Base-by-base conservation (phyloP, 1,140 invertebrate genomes). In the Ips nitidus region DNA sequence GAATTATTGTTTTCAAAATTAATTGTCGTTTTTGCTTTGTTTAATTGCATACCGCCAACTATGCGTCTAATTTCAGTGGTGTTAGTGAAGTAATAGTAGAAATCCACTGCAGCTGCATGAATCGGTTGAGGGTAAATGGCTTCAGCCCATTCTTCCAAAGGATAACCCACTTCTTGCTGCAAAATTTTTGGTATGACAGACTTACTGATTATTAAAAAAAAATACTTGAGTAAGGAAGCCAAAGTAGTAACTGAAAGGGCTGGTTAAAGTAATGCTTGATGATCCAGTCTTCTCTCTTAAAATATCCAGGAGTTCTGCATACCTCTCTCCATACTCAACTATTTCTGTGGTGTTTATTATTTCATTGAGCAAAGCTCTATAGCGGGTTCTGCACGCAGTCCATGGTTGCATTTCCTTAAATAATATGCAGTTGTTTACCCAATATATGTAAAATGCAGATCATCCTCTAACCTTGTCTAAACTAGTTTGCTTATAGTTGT, bases 401-500 rank as follows among this genome's bases (percentile, higher is more conserved):
- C 60, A 62, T 5, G 47, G 47, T 39, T 41, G 8, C 1, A 40
- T 47, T 62, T 62, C 60, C 60, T 62, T 7, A n/a, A 60, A 22
- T 22, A 22, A 22, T 22, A 22, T 22, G 22, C 22, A 22, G 22
- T 22, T 22, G 22, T 22, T 22, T 22, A 22, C 22, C 22, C 22
- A 22, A 22, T 22, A 22, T 22, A 22, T 22, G 22, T 22, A 22
- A 22, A 22, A 22, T 22, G 22, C 22, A 22, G 22, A 22, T 22
- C 22, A 22, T 22, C 22, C 22, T 22, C 22, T 22, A 22, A 22
- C 22, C 22, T 22, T 22, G 22, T 22, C 22, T 22, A 22, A 22
- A 22, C 6, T 45, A 62, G 6, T n/a, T 0, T n/a, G 22, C 22
- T 22, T 22, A 57, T 69, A 67, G 38, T 80, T 75, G 41, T 82